Percentiles rank a stretch among this genome's conserved stretches.
Evolutionary conservation across 2,113 vertebrate genomes (phyloP).

Genomic region (Myanophis thanlyinensis): DNA sequence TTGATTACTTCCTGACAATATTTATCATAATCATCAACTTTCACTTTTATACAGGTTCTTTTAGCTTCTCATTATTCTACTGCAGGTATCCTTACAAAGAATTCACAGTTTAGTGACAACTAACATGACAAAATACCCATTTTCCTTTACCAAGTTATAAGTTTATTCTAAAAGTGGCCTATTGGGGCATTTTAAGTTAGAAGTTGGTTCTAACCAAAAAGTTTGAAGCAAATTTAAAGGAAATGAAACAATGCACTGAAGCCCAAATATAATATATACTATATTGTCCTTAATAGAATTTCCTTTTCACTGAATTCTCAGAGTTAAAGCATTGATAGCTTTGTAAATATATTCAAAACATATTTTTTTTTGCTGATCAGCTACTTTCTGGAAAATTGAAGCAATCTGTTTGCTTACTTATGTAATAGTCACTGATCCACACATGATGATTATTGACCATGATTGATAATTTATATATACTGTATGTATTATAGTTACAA

Average conservation of each 20-base stretch:
- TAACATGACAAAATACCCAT: not conserved
- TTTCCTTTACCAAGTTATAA: not conserved
- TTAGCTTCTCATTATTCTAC: conserved; percentile 26
- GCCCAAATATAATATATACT: not conserved
- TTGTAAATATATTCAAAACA: not conserved
- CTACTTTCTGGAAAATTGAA: not conserved
- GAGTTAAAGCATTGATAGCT: not conserved
- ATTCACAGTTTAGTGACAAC: not conserved
- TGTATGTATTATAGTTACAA: not conserved
- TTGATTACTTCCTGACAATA: conserved; percentile 30
- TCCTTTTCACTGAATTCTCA: not conserved
- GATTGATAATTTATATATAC: not conserved
- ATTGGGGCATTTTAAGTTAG: not conserved
- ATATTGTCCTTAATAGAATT: not conserved
- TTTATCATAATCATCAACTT: conserved; percentile 42
- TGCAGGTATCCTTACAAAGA: not conserved
- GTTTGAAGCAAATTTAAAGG: not conserved
- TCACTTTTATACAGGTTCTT: conserved; percentile 30
- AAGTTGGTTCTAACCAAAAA: not conserved
- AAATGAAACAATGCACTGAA: not conserved
- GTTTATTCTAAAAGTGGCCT: not conserved
- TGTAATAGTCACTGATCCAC: not conserved
- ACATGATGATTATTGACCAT: not conserved
- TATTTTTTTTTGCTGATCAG: not conserved
- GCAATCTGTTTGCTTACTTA: not conserved